These are phyloP conservation scores for Geotrupes spiniger DNA, from an alignment of 2,888 invertebrate species.

Conservation along the genomic window DNA sequence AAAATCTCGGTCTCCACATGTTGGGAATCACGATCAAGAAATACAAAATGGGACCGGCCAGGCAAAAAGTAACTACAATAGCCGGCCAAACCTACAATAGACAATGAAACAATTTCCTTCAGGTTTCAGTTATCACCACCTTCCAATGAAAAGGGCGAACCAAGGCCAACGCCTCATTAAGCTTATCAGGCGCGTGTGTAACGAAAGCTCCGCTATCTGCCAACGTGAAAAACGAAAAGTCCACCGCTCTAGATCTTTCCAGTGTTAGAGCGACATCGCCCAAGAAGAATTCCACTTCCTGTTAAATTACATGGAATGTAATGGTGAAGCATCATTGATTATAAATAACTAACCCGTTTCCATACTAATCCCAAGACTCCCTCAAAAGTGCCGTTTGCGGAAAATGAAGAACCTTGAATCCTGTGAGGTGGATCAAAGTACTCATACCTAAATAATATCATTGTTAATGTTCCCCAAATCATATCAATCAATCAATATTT, in stretches of 20 bases:
- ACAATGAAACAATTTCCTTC: slow-evolving; percentile 1
- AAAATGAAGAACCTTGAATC: slow-evolving; percentile 65
- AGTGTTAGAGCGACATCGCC: slow-evolving; percentile 73
- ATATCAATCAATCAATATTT: not conserved
- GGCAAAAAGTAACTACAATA: slow-evolving; percentile 60
- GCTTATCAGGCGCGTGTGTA: slow-evolving; percentile 69
- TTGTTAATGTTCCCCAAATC: not conserved
- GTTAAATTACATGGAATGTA: slow-evolving; percentile 27
- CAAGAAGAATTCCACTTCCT: slow-evolving; percentile 71
- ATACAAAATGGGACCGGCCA: slow-evolving; percentile 70
- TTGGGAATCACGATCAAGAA: slow-evolving; percentile 63
- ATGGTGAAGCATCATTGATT: not conserved
- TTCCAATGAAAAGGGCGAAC: slow-evolving; percentile 72
- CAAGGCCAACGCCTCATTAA: slow-evolving; percentile 72
- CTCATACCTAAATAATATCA: slow-evolving; percentile 52
- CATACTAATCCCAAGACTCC: slow-evolving; percentile 71
- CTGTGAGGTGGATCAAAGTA: slow-evolving; percentile 74
- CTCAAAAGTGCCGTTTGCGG: slow-evolving; percentile 65
- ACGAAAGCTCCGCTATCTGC: slow-evolving; percentile 76
- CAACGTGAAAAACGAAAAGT: slow-evolving; percentile 73
- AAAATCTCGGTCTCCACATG: slow-evolving; percentile 52
- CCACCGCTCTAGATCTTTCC: slow-evolving; percentile 69
- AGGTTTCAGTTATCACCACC: slow-evolving; percentile 45
- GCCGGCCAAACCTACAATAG: slow-evolving; percentile 66
- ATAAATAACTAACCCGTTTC: slow-evolving; percentile 55